Conservation (phyloP, 2,888 invertebrate genomes). For the Pristionchus arcanus region DNA sequence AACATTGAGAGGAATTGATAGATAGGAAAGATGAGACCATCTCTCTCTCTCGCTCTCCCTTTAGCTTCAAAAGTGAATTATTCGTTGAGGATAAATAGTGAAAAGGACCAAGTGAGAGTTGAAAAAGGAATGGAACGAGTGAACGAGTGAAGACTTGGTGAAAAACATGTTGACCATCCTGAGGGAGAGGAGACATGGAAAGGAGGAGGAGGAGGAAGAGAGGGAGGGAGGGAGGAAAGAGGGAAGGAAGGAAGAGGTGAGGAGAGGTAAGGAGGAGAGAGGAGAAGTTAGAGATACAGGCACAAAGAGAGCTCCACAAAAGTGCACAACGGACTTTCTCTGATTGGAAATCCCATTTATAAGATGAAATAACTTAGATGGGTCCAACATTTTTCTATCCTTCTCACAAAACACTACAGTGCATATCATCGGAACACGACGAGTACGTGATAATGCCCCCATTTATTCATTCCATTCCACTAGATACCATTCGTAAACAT, state of each 20-base stretch:
- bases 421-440: neutral
- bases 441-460: neutral
- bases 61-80: neutral
- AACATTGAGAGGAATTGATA: too few relatives aligned
- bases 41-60: too few relatives aligned
- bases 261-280: constrained; percentile 14
- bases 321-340: neutral
- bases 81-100: neutral
- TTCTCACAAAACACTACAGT: neutral
- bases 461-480: neutral
- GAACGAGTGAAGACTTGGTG: constrained; percentile 36
- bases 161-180: constrained; percentile 54
- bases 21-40: neutral
- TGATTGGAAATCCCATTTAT: neutral
- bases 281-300: neutral
- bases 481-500: neutral
- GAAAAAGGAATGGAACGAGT: constrained; percentile 17
- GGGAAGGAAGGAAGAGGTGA: neutral
- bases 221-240: neutral
- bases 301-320: constrained; percentile 5
- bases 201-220: neutral
- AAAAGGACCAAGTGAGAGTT: neutral
- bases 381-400: neutral
- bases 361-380: neutral
- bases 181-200: neutral